These are phyloP conservation scores for Pocillopora meandrina DNA, from an alignment of 92 coral and sea anemone genomes.

Conservation along the genomic window DNA sequence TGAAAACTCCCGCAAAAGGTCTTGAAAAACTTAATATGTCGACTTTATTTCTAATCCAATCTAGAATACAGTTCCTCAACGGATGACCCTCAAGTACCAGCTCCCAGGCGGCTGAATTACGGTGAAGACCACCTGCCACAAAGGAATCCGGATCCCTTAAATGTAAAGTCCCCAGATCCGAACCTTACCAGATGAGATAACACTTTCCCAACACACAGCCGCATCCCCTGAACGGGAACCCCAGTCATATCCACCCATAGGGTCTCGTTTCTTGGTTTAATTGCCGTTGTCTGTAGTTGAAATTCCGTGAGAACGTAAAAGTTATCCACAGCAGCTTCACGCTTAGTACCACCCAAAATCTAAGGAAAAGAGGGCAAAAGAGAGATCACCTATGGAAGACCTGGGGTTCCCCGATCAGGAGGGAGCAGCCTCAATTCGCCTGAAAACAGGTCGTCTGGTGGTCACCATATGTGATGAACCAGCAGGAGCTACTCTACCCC, in stretches of 20 bases:
- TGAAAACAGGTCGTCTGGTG: too few species aligned
- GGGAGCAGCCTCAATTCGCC: too few species aligned
- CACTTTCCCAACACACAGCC: neutral
- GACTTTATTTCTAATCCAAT: constrained; percentile 28
- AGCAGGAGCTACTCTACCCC: too few species aligned
- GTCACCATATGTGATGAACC: too few species aligned
- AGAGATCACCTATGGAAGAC: too few species aligned
- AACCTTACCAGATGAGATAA: constrained; percentile 1
- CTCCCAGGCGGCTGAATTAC: neutral
- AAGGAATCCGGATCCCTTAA: constrained; percentile 22
- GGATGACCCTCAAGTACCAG: constrained; percentile 26
- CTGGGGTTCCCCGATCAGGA: too few species aligned
- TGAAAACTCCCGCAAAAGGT: constrained; percentile 25
- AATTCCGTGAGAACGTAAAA: neutral
- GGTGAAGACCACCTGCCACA: constrained; percentile 29
- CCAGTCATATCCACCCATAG: constrained; percentile 12
- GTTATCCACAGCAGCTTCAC: too few species aligned
- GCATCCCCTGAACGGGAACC: constrained; percentile 32
- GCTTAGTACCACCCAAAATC: too few species aligned
- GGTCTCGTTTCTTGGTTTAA: neutral
- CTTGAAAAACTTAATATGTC: constrained; percentile 12
- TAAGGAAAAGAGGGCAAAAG: too few species aligned
- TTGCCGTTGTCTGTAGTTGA: neutral
- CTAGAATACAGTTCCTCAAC: constrained; percentile 7
- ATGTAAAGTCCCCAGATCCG: neutral